phyloP scores from a whole-genome alignment of 2,888 invertebrate genomes.

The Tachina lurida region DNA sequence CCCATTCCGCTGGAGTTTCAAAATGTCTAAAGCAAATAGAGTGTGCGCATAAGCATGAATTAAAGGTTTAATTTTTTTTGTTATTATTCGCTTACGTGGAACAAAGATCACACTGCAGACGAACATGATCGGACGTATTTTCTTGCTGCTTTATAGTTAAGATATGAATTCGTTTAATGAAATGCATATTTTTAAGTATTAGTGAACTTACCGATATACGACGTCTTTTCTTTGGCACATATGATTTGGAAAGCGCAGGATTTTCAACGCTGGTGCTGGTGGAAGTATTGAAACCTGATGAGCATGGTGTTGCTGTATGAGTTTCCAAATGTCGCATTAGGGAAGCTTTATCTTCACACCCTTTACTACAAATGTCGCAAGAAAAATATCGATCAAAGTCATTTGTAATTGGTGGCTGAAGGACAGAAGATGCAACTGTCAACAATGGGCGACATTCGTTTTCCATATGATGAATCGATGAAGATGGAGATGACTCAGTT shows the following conservation, averaged over 20 bases:
- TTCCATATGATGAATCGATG: constrained; percentile 75
- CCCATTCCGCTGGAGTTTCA: constrained; percentile 93
- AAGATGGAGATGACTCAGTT: constrained; percentile 61
- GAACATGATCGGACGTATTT: constrained; percentile 85
- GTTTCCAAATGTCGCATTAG: constrained; percentile 93
- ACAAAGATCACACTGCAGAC: constrained; percentile 90
- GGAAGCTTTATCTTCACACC: constrained; percentile 91
- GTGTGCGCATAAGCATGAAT: neutral
- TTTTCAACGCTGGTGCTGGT: constrained; percentile 68
- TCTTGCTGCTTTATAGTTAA: constrained; percentile 84
- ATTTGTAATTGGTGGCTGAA: constrained; percentile 75
- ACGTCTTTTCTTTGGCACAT: constrained; percentile 83
- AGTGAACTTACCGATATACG: constrained; percentile 84
- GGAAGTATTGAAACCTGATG: constrained; percentile 64
- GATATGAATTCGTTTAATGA: constrained; percentile 48
- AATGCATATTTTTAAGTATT: neutral
- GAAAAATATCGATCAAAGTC: constrained; percentile 84
- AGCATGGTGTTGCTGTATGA: constrained; percentile 84
- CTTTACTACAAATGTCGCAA: constrained; percentile 93
- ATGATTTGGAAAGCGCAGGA: constrained; percentile 73
- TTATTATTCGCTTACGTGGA: constrained; percentile 84
- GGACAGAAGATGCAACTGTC: constrained; percentile 77
- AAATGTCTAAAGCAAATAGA: constrained; percentile 82
- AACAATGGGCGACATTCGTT: constrained; percentile 85
- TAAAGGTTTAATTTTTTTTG: neutral